These are phyloP conservation scores for Pecten maximus DNA, from an alignment of 2,888 invertebrate species.

Conservation along the genomic window DNA sequence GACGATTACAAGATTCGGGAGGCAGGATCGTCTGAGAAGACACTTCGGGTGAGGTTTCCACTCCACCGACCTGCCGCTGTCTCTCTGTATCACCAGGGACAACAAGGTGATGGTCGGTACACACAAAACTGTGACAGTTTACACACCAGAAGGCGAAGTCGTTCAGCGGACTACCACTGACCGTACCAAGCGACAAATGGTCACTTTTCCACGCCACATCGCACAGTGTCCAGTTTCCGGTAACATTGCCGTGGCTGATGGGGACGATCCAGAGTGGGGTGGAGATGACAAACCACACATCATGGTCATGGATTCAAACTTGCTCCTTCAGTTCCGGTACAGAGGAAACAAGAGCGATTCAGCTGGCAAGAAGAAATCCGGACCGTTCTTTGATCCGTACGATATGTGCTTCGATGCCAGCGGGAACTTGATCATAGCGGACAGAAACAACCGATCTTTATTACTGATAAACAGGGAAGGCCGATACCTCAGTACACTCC, in stretches of 20 bases:
- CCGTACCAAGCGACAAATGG: conserved; percentile 20
- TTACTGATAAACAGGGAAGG: neutral
- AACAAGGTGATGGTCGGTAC: conserved; percentile 21
- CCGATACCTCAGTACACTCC: neutral
- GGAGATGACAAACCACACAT: neutral
- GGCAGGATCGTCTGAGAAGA: neutral
- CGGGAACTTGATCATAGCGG: neutral
- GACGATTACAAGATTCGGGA: conserved; percentile 14
- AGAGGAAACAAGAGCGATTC: conserved; percentile 8
- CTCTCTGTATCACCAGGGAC: neutral
- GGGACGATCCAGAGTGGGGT: conserved; percentile 1
- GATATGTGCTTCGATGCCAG: neutral
- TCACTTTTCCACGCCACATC: conserved; percentile 8
- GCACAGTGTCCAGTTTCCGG: neutral
- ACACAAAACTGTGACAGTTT: conserved; percentile 16
- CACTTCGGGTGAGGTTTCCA: conserved; percentile 2
- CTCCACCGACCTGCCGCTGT: neutral
- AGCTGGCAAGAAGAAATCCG: neutral
- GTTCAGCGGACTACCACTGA: neutral
- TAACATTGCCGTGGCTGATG: neutral
- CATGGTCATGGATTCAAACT: neutral
- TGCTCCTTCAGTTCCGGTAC: neutral
- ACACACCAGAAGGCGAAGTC: conserved; percentile 15
- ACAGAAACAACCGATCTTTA: neutral
- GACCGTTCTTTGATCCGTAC: conserved; percentile 16